Conservation (phyloP, 2,113 vertebrate species). For the Galeopterus variegatus region DNA sequence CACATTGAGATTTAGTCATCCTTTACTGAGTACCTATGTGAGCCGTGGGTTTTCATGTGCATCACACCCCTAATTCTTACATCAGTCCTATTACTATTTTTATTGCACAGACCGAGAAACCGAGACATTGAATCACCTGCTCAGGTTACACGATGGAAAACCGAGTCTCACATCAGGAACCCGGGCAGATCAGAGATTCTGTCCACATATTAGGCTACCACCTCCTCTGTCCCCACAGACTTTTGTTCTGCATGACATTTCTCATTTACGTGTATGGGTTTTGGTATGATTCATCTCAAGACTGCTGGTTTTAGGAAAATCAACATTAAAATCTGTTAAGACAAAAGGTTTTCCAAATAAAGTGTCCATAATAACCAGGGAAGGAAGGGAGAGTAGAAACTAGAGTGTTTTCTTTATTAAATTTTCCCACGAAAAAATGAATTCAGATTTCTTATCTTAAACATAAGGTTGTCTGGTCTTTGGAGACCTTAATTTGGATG, state of each 20-base stretch:
- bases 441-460: too few relatives aligned
- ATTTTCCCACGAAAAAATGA: not conserved
- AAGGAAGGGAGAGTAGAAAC: not conserved
- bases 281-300: not conserved
- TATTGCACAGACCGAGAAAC: too few relatives aligned
- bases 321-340: not conserved
- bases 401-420: not conserved
- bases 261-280: fast-evolving
- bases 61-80: fast-evolving
- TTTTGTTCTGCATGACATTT: fast-evolving
- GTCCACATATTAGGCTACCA: fast-evolving
- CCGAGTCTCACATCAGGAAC: not conserved
- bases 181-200: fast-evolving
- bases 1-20: not conserved
- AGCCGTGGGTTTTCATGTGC: fast-evolving
- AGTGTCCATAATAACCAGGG: too few relatives aligned
- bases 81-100: fast-evolving
- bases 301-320: not conserved
- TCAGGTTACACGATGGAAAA: fast-evolving
- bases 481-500: not conserved
- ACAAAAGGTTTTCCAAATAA: not conserved
- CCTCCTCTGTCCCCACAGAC: fast-evolving
- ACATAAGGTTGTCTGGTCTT: not conserved
- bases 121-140: fast-evolving
- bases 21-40: fast-evolving